These are phyloP conservation scores for Lucilia sericata DNA, from an alignment of 1,140 invertebrate species.

Conservation along the genomic window DNA sequence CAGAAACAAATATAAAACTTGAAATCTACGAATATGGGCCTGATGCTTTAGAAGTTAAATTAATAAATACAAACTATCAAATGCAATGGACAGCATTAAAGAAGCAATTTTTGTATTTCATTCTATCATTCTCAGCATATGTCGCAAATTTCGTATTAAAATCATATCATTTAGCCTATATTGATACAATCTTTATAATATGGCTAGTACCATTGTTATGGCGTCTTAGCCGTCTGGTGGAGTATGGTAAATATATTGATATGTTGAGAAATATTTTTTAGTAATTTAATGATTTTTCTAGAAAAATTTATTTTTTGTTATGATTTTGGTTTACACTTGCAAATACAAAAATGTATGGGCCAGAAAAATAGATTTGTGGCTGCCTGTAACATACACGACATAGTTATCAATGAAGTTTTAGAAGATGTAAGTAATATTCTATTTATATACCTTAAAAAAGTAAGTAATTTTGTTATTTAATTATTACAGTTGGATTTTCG, in stretches of 20 bases:
- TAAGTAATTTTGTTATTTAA: conserved; percentile 53
- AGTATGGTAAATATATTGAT: conserved; percentile 4
- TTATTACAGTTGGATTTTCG: conserved; percentile 66
- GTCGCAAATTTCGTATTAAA: not conserved
- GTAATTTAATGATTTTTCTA: conserved; percentile 51
- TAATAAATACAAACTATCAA: conserved; percentile 36
- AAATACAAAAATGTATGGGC: conserved; percentile 65
- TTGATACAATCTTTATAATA: not conserved
- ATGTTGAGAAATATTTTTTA: not conserved
- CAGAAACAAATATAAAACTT: conserved; percentile 34
- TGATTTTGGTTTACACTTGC: conserved; percentile 71
- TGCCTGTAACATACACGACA: conserved; percentile 70
- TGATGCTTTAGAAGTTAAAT: conserved; percentile 41
- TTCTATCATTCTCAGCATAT: not conserved
- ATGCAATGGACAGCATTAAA: not conserved
- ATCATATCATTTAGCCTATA: not conserved
- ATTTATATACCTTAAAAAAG: conserved; percentile 67
- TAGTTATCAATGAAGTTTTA: conserved; percentile 75
- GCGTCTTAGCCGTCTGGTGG: not conserved
- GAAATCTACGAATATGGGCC: conserved; percentile 39
- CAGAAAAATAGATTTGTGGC: conserved; percentile 69
- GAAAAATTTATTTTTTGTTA: conserved; percentile 70
- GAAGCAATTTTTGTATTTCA: conserved; percentile 26
- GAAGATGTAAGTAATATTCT: conserved; percentile 66
- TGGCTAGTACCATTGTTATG: not conserved